Base-by-base conservation (phyloP, 2,888 invertebrate species). In the Lypha dubia region DNA sequence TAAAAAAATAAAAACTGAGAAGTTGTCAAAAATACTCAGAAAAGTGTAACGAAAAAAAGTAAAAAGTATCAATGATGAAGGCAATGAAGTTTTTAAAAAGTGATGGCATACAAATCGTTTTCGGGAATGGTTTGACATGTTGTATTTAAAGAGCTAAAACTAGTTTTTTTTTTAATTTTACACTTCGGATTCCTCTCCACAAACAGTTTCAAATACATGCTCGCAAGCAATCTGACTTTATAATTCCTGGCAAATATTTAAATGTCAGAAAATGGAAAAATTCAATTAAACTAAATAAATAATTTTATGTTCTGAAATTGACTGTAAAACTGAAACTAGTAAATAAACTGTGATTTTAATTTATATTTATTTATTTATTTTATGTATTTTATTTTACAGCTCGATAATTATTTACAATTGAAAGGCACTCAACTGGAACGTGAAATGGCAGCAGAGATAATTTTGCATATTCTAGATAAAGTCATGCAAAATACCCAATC, bases 401-500 rank as follows among this genome's bases (percentile, higher is more conserved):
- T 92, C 86, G 91, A 92, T 89, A 90, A 90, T 86, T 92, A 92
- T 88, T 89, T 92, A 85, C 91, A 92, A 87, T 86, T 91, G 87
- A 92, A 90, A 87, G 92, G 92, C 83, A 91, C 90, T 84, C 91
- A 91, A 86, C 87, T 92, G 46, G 94, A 94, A 88, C 91, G 93
- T 84, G 91, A 93, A 87, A 92, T 93, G 89, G 93, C 94, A 13
- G 93, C 94, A 46, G 93, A 93, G 87, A 93, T 93, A 58, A 93
- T 94, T 87, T 93, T 94, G 88, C 93, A 94, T 79, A 95, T 96
- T 86, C 93, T 95, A 51, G 95, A 95, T 90, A 93, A 94, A 87
- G 93, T 97, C 65, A 92, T 96, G 87, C 94, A 94, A 88, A 94
- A 94, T 87, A 94, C 94, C 41, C 93, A 94, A 88, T 95, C 96